These are phyloP conservation scores for Scleropages formosus DNA, from an alignment of 2,797 vertebrate genomes.

Conservation along the genomic window DNA sequence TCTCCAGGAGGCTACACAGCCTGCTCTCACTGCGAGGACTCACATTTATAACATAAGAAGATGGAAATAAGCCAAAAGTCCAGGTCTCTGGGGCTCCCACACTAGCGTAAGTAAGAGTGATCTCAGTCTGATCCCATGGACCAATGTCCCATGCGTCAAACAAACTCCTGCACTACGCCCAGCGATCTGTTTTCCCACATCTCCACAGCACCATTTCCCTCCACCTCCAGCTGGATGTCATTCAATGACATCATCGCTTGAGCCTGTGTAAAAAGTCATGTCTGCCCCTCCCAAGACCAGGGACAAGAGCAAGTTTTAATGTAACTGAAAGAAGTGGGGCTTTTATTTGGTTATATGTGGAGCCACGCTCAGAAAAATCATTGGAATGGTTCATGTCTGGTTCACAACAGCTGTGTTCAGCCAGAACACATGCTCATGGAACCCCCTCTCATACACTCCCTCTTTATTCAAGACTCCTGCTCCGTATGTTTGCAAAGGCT, in stretches of 20 bases:
- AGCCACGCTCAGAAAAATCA: constrained; percentile 23
- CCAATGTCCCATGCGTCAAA: constrained; percentile 26
- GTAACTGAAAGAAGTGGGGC: neutral
- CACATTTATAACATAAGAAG: neutral
- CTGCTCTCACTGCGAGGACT: neutral
- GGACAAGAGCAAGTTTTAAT: constrained; percentile 38
- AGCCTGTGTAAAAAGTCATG: constrained; percentile 34
- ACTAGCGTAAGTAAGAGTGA: constrained; percentile 16
- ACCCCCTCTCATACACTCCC: neutral
- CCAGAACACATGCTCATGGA: neutral
- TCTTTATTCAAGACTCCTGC: too few relatives aligned
- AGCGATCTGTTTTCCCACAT: neutral
- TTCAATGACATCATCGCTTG: constrained; percentile 31
- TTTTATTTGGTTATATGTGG: neutral
- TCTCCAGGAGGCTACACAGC: neutral
- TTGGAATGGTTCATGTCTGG: constrained; percentile 31
- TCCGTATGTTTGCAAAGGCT: too few relatives aligned
- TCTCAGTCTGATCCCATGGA: constrained; percentile 21
- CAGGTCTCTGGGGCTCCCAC: neutral
- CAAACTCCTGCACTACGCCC: neutral
- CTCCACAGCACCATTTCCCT: constrained; percentile 17
- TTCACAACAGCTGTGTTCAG: neutral
- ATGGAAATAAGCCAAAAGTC: neutral
- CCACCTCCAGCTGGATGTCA: constrained; percentile 16
- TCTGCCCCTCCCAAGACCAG: constrained; percentile 48